Conservation (phyloP, 2,797 vertebrate species). For the Anomalospiza imberbis region DNA sequence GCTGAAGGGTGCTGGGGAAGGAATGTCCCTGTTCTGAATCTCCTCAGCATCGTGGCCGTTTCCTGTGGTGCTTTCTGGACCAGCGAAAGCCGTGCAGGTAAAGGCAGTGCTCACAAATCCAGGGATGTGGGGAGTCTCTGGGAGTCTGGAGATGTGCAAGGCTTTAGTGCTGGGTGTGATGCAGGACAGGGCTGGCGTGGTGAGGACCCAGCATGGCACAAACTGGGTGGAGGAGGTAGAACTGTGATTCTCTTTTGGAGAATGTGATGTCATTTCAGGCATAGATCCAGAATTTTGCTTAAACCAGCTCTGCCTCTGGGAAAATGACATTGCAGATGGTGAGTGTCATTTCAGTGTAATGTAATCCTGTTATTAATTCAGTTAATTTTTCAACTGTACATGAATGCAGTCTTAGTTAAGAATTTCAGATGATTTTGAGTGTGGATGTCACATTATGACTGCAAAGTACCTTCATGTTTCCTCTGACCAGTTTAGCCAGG, state of each 20-base stretch:
- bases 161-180: background rate
- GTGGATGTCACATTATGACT: background rate
- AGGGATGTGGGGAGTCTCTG: background rate
- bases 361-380: constrained; percentile 18
- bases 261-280: constrained; percentile 34
- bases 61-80: background rate
- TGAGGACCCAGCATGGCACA: background rate
- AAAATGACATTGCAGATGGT: constrained; percentile 42
- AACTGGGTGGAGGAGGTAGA: constrained; percentile 23
- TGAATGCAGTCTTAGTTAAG: background rate
- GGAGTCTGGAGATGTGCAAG: background rate
- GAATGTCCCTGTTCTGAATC: background rate
- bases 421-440: background rate
- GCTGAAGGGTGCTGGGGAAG: constrained; percentile 20
- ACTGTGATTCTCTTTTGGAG: constrained; percentile 25
- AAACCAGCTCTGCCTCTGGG: constrained; percentile 17
- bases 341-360: constrained; percentile 15
- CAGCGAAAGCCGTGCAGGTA: background rate
- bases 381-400: constrained; percentile 31
- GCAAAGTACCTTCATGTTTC: background rate
- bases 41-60: background rate
- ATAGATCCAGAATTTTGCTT: constrained; percentile 20
- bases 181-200: background rate
- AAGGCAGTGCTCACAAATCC: background rate
- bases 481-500: background rate